Percentiles rank a stretch among this genome's conserved stretches.
These are phyloP conservation scores for Caerostris extrusa DNA, from an alignment of 1,140 invertebrate genomes.

Conservation along the genomic window DNA sequence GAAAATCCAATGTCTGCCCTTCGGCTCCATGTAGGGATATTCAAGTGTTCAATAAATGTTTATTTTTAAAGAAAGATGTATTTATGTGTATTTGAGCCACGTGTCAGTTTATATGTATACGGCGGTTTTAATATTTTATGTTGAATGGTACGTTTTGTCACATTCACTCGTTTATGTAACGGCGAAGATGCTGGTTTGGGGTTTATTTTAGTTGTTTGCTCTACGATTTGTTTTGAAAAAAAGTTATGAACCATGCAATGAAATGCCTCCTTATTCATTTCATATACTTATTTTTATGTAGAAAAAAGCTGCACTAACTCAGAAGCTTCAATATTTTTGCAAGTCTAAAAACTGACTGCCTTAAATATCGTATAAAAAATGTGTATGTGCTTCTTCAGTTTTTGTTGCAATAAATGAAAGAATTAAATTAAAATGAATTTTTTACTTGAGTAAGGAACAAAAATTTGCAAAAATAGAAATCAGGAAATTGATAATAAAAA, in stretches of 20 bases:
- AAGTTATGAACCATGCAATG: neutral
- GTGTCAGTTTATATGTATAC: slow-evolving; percentile 34
- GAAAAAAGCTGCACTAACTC: no score
- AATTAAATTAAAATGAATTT: no score
- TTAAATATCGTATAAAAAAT: no score
- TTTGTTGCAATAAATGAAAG: no score
- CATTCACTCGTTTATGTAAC: neutral
- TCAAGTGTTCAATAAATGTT: slow-evolving; percentile 31
- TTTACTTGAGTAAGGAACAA: no score
- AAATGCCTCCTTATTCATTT: neutral
- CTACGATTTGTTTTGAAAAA: slow-evolving; percentile 6
- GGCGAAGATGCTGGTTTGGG: neutral
- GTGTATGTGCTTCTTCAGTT: no score
- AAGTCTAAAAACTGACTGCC: no score
- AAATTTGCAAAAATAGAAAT: no score
- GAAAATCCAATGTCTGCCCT: slow-evolving; percentile 30
- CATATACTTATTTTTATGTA: neutral
- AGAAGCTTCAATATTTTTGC: no score
- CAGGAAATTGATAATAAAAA: no score
- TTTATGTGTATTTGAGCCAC: slow-evolving; percentile 17
- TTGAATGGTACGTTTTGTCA: slow-evolving; percentile 24
- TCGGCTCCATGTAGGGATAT: slow-evolving; percentile 31
- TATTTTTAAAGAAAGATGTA: slow-evolving; percentile 21
- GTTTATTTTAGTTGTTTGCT: neutral
- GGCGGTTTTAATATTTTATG: slow-evolving; percentile 31